Base-by-base conservation (phyloP, 2,888 invertebrate species). In the Trissolcus japonicus region DNA sequence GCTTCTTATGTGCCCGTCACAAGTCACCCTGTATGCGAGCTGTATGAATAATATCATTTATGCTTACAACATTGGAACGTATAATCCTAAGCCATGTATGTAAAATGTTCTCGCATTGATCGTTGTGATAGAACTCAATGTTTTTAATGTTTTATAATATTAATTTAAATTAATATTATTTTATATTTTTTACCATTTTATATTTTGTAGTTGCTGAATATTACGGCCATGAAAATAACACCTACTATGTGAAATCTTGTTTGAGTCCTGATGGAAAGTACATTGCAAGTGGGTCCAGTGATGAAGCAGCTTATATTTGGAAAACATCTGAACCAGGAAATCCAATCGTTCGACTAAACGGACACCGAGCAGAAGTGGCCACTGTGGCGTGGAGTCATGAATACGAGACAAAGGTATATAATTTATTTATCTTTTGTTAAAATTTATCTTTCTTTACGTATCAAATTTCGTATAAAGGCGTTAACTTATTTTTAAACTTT, bases 21-120 rank as follows among this genome's bases (percentile, higher is more conserved):
- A 93, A 25, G 90, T 93, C 41, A 91, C 92, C 21, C 89, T 97
- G 4, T 97, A 95, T 89, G 97, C 95, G 6, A 96, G 94, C 88
- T 96, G 96, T 88, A 94, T 96, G 91, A 96, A 97, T 87, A 93
- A 94, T 85, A 93, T 93, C 55, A 94, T 98, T 76, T 97, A 97
- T 87, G 93, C 95, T 85, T 97, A 94, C 87, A 95, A 97, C 87
- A 90, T 96, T 62, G 91, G 93, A 2, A 92, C 94, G 0, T 94
- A 93, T 86, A 90, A 91, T 83, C 88, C 92, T 13, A 88, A 93
- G 65, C 95, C 96, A 82, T 86, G 91, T 91, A 89, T 57, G 62
- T 60, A 6, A 53, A 29, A 35, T 35, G 4, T 25, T 25, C 25
- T 0, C 4, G 0, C 4, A n/a, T 43, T n/a, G 21, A 46, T 43